A percentile compares a stretch with the other conserved stretches of the same genome.
Evolutionary conservation across 2,888 invertebrate genomes (phyloP).

Genomic region (Aquatica leii): DNA sequence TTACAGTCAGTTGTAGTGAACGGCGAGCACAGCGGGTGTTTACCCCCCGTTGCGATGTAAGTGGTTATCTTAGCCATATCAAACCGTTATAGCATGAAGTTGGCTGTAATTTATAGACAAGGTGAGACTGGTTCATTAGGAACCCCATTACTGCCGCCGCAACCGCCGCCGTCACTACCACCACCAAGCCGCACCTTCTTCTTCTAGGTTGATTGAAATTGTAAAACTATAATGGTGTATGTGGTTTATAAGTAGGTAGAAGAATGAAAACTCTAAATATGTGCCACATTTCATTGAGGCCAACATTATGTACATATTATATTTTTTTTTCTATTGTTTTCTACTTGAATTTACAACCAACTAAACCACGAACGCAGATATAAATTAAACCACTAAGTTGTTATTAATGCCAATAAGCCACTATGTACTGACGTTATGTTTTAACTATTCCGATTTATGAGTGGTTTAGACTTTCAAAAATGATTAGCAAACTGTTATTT

Average conservation of each 20-base stretch:
- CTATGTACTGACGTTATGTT: conserved; percentile 12
- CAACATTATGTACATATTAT: no score
- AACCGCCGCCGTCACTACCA: conserved; percentile 42
- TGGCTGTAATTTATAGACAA: conserved; percentile 62
- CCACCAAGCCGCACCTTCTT: conserved; percentile 31
- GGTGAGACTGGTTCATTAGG: conserved; percentile 62
- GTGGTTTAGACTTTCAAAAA: conserved; percentile 15
- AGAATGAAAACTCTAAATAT: no score
- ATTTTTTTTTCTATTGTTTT: background rate
- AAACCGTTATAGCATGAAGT: conserved; percentile 62
- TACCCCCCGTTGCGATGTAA: conserved; percentile 60
- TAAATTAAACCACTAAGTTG: conserved; percentile 24
- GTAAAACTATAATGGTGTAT: conserved; percentile 26
- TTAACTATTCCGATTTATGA: conserved; percentile 20
- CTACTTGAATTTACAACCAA: background rate
- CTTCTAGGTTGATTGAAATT: conserved; percentile 30
- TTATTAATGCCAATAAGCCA: conserved; percentile 26
- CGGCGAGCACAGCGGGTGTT: conserved; percentile 57
- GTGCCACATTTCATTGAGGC: no score
- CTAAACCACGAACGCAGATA: conserved; percentile 15
- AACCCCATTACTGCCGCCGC: conserved; percentile 54
- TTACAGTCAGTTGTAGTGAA: conserved; percentile 58
- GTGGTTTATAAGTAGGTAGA: conserved; percentile 1
- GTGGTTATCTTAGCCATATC: conserved; percentile 63
- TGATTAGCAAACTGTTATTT: conserved; percentile 16